phyloP scores from a whole-genome alignment of 2,888 invertebrate genomes.

The Dinocampus coccinellae region DNA sequence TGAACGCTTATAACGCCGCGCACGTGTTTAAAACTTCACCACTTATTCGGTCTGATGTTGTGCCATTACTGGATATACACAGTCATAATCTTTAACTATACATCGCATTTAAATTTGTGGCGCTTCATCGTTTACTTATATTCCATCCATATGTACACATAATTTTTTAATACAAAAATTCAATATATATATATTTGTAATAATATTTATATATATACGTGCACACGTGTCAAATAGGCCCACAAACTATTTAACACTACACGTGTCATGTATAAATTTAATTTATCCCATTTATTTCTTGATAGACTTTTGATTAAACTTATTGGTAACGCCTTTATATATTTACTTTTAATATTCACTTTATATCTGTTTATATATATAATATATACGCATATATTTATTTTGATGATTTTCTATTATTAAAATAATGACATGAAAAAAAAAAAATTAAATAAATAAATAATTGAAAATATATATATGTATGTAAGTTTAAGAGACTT shows the following conservation, averaged over 20 bases:
- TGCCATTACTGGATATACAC: slow-evolving; percentile 13
- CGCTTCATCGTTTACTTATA: slow-evolving; percentile 41
- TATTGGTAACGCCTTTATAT: slow-evolving; percentile 33
- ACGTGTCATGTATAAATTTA: slow-evolving; percentile 43
- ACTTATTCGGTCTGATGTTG: slow-evolving; percentile 60
- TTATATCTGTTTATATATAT: slow-evolving; percentile 12
- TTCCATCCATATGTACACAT: slow-evolving; percentile 32
- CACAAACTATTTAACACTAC: not conserved
- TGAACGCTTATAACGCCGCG: slow-evolving; percentile 51
- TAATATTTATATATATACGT: slow-evolving; percentile 20
- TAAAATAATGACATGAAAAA: not conserved
- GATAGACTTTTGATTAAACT: slow-evolving; percentile 46
- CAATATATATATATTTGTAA: not conserved
- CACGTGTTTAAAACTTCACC: slow-evolving; percentile 66
- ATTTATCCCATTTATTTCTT: slow-evolving; percentile 33
- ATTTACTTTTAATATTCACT: slow-evolving; percentile 18
- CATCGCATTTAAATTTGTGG: slow-evolving; percentile 30
- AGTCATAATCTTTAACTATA: slow-evolving; percentile 27
- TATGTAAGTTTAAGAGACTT: not conserved
- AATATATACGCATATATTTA: slow-evolving; percentile 16
- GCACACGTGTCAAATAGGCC: not conserved
- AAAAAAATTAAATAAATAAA: not conserved
- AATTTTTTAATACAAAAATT: not conserved
- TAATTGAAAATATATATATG: not conserved
- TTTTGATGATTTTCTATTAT: slow-evolving; percentile 16